phyloP scores from a whole-genome alignment of 2,113 vertebrate genomes.

The Lophura nycthemera region DNA sequence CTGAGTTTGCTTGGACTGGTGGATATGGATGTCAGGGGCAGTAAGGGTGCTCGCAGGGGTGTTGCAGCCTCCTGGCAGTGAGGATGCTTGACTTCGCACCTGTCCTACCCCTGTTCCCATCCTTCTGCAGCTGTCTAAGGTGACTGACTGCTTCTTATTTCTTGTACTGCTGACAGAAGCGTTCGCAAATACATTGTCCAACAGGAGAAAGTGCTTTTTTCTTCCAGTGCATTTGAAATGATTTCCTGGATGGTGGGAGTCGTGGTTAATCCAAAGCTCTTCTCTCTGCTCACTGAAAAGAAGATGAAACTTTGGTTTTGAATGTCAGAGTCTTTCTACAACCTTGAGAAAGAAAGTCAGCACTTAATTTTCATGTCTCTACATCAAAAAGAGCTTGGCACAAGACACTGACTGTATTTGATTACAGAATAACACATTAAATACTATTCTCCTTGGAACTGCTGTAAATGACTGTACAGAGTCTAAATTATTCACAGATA shows the following conservation, averaged over 20 bases:
- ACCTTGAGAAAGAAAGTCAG: not conserved
- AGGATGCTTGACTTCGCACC: rapidly evolving
- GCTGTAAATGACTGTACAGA: not conserved
- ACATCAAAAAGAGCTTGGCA: not conserved
- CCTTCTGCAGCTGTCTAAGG: not conserved
- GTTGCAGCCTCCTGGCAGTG: not conserved
- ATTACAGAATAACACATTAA: rapidly evolving
- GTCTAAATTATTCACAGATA: not conserved
- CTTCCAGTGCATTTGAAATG: not conserved
- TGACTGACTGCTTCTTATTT: not conserved
- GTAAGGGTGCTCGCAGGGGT: not conserved
- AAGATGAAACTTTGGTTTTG: not conserved
- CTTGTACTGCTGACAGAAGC: not conserved
- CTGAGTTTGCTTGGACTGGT: not conserved
- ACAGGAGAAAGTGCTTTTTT: rapidly evolving
- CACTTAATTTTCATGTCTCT: not conserved
- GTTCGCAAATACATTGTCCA: not conserved
- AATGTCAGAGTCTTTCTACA: rapidly evolving
- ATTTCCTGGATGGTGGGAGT: not conserved
- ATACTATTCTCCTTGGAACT: not conserved
- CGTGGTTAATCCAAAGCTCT: not conserved
- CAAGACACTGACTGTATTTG: not conserved
- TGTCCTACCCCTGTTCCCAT: rapidly evolving
- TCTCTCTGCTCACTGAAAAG: not conserved
- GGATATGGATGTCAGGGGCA: not conserved